Evolutionary conservation across 2,113 vertebrate species (phyloP).

Genomic region (Galeopterus variegatus): DNA sequence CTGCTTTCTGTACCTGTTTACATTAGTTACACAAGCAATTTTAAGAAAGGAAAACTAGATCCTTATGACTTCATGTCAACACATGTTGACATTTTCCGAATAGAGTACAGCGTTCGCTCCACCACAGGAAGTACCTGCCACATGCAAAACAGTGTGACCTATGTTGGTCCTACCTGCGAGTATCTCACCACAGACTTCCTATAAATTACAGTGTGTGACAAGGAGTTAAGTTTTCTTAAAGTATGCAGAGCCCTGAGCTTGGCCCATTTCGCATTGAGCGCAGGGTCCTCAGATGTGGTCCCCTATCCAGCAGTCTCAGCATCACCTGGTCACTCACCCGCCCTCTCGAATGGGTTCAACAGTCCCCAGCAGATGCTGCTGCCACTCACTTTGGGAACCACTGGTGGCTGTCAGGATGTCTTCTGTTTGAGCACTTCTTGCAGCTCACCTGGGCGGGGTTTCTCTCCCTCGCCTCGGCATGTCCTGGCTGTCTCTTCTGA

Average conservation of each 20-base stretch:
- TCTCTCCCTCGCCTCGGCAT: fast-evolving
- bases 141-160: fast-evolving
- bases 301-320: fast-evolving
- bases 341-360: background rate
- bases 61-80: background rate
- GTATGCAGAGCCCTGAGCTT: background rate
- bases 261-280: background rate
- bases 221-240: background rate
- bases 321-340: background rate
- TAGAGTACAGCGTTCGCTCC: no score
- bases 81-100: background rate
- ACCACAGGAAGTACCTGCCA: no score
- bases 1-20: background rate
- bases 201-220: fast-evolving
- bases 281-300: background rate
- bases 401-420: background rate
- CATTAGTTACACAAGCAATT: background rate
- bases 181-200: background rate
- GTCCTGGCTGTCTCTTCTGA: background rate
- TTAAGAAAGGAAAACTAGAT: background rate
- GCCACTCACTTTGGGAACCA: background rate
- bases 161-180: fast-evolving
- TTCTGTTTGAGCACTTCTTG: background rate
- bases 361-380: no score
- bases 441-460: no score